Evolutionary conservation across 2,888 invertebrate genomes (phyloP).

Genomic region (Platycheirus rosarum): DNA sequence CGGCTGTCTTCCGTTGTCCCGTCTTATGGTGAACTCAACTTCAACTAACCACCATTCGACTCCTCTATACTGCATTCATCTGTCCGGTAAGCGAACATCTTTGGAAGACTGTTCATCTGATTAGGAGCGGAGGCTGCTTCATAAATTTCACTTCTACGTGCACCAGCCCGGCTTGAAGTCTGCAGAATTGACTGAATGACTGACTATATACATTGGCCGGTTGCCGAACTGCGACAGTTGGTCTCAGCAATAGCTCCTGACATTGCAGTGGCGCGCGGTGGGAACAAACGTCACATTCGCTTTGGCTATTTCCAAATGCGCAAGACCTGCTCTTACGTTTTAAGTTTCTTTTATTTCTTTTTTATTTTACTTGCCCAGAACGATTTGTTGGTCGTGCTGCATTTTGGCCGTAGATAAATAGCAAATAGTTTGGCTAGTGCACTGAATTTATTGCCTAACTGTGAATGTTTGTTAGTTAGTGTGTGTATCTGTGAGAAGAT

Average conservation of each 20-base stretch:
- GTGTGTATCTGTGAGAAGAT: conserved; percentile 18
- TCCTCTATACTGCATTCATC: conserved; percentile 59
- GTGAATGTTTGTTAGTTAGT: conserved; percentile 29
- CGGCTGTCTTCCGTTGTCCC: conserved; percentile 56
- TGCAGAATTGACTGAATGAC: conserved; percentile 66
- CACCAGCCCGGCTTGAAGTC: conserved; percentile 45
- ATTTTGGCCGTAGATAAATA: conserved; percentile 67
- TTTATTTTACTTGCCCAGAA: conserved; percentile 44
- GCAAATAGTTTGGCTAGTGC: conserved; percentile 58
- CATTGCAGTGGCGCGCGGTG: conserved; percentile 27
- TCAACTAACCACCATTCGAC: conserved; percentile 26
- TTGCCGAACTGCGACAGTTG: conserved; percentile 41
- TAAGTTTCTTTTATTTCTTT: conserved; percentile 20
- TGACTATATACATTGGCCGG: conserved; percentile 36
- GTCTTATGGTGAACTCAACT: conserved; percentile 26
- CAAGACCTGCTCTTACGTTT: conserved; percentile 32
- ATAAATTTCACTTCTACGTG: conserved; percentile 69
- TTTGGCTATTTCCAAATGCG: conserved; percentile 60
- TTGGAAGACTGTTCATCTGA: conserved; percentile 71
- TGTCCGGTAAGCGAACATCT: conserved; percentile 53
- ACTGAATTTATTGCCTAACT: conserved; percentile 69
- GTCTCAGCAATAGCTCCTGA: conserved; percentile 58
- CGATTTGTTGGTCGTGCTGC: conserved; percentile 69
- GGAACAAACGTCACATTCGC: conserved; percentile 68
- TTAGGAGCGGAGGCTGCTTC: conserved; percentile 74